Evolutionary conservation across 2,888 invertebrate species (phyloP), one percentile per base, ranked within the genome.

Genomic region (Steinernema carpocapsae): DNA sequence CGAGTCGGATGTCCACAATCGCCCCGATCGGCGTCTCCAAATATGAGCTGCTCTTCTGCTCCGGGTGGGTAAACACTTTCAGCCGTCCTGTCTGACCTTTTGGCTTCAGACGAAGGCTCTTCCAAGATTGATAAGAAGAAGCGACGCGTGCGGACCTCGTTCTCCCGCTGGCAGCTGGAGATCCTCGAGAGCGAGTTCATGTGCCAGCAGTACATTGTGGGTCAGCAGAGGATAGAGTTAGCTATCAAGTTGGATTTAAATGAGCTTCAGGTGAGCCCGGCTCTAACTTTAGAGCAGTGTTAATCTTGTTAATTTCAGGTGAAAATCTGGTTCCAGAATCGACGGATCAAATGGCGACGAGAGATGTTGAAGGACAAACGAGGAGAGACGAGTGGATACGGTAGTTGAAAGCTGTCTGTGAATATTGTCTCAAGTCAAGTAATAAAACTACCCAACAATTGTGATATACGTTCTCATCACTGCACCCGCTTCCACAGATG

Each of bases 41-140:
- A 19, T 56, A 56, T 56, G 56, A 56, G 56, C 17, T 56, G 56
- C 17, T 56, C 56, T 24, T 56, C 56, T 26, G 26, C 56, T 56
- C 56, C 56, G n/a, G 56, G 56, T 56, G 26, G 26, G 56, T 26
- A 26, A 56, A 56, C 26, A 12, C 26, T 6, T 14, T 56, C 56
- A 26, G 26, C 14, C 14, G 22, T 26, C 7, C 26, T 26, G 17
- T 17, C 4, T 19, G 14, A 56, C 12, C 26, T 19, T 6, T 26
- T 56, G 26, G 26, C 26, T 26, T 56, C 56, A 56, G 56, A 26
- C 6, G 56, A 24, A 14, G n/a, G n/a, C n/a, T n/a, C n/a, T n/a
- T n/a, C n/a, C n/a, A n/a, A n/a, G n/a, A n/a, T 56, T 26, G 56
- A 56, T 56, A 56, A 56, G 56, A 56, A 56, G 56, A 56, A 56